Evolutionary conservation across 2,797 vertebrate species (phyloP), one percentile per base, ranked within the genome.

Genomic region (Heteromormyrus szaboi): DNA sequence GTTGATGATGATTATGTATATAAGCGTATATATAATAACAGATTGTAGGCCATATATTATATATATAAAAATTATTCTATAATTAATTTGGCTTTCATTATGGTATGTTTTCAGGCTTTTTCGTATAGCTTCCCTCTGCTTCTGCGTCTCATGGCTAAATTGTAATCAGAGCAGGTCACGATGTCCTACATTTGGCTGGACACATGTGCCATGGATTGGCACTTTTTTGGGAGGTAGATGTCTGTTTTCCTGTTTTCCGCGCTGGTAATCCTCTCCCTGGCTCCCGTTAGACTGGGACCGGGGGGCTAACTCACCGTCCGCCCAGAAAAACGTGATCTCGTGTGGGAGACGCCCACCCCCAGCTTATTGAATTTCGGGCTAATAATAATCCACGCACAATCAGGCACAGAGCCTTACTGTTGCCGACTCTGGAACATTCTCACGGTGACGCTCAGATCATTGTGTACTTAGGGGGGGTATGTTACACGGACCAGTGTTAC

Each of bases 271-370:
- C 92, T 94, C 92, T 94, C 94, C 93, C 81, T 88, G 88, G 91
- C 92, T 90, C 87, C 90, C 91, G 92, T 90, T 93, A 89, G 91
- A 92, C 92, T 90, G 90, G 92, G 93, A 92, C 41, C 41, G 94
- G 94, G 93, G 92, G 85, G 93, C 90, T 96, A 95, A 96, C 91
- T 96, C 95, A 96, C 86, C 25, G 92, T 90, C 91, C 93, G 92
- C 92, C 92, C 90, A 9, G 92, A 89, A 91, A 37, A 37, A 37
- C 33, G 33, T 37, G 33, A 37, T 94, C 93, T 93, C 92, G 90
- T 90, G 89, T 89, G 89, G 91, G 92, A 94, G 91, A 94, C 92
- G 90, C 91, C 93, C 94, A 92, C 93, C 90, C 90, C 62, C 22
- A 25, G 88, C 25, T 48, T 84, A 51, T 89, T 92, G 89, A 51